Evolutionary conservation across 1,140 invertebrate species (phyloP), one percentile per base, ranked within the genome.

Genomic region (Riptortus pedestris): DNA sequence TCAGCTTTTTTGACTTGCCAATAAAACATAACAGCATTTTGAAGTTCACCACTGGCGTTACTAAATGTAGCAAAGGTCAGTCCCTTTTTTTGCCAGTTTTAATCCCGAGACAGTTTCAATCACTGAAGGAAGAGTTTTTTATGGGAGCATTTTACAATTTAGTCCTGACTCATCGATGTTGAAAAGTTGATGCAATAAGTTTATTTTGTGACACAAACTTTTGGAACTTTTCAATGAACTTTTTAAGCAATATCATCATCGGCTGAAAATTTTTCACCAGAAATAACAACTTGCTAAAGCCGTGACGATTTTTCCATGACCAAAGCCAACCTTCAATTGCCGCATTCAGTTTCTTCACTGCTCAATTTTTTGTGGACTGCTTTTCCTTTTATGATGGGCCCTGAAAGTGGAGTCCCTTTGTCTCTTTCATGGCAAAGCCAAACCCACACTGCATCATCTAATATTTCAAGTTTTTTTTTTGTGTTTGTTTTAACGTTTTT

Each of bases 21-120:
- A 63, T 63, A 9, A 63, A 45, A 62, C 43, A 62, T 33, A 62
- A 62, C 27, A 43, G 33, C 12, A 62, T 12, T 47, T 62, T 62
- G 24, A n/a, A 47, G 33, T 24, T 18, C 43, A 11, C 60, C 43
- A 48, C 31, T 62, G 3, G 60, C 60, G 48, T 62, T 62, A 27
- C 60, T 62, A 43, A 12, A 62, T 12, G 38, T n/a, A 9, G 59
- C 29, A n/a, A 29, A n/a, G 7, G 59, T 60, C n/a, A 60, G n/a
- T 60, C 38, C 59, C 18, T 9, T 60, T 16, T 38, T 38, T 38
- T 38, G 33, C 5, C 16, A 38, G 7, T 38, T 38, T 38, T 9
- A 38, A 38, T 16, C 33, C 33, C 7, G 33, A 38, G 16, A 16
- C 16, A 16, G 7, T 38, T 16, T 38, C 33, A 16, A n/a, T 33